Evolutionary conservation across 2,797 vertebrate genomes (phyloP), one percentile per base, ranked within the genome.

Genomic region (Menidia menidia): DNA sequence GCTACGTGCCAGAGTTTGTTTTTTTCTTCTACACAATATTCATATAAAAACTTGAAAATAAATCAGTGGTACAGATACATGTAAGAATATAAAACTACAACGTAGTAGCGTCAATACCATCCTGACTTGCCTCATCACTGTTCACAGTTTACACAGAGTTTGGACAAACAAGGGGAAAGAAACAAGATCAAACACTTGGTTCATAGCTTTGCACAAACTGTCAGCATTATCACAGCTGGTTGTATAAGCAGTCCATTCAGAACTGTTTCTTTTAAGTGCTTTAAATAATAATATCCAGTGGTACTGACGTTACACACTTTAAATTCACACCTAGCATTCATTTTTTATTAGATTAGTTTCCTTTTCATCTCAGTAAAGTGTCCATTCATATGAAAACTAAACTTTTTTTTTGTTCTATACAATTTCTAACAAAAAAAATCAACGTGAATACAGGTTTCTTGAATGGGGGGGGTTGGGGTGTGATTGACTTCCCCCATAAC

Each of bases 311-410:
- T 88, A 93, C 70, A 47, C 80, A 90, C 88, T 87, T 92, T 81
- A 71, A 88, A 74, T 87, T 91, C 84, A 93, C 87, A 89, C 77
- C 83, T 90, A 91, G 87, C 88, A 87, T 92, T 92, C 82, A 62
- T 79, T 88, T 39, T 90, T 88, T 81, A 89, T 91, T 87, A 82
- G 87, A 91, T 93, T 92, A 92, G 83, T 87, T 82, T 88, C 16
- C 85, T 89, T 85, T 91, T 89, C 66, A 77, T 93, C 88, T 91
- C 87, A 87, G 81, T 93, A 93, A 94, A 93, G 91, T 94, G 93
- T 94, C 91, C 93, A 88, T 94, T 92, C 88, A 91, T 94, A 94
- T 90, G 92, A 94, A 95, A 95, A 95, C 87, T 93, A 92, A 93
- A 94, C 84, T n/a, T 90, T 88, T 87, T 88, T 88, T 87, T 88